These are phyloP conservation scores for Ylistrum balloti DNA, from an alignment of 1,140 invertebrate genomes.

Conservation along the genomic window DNA sequence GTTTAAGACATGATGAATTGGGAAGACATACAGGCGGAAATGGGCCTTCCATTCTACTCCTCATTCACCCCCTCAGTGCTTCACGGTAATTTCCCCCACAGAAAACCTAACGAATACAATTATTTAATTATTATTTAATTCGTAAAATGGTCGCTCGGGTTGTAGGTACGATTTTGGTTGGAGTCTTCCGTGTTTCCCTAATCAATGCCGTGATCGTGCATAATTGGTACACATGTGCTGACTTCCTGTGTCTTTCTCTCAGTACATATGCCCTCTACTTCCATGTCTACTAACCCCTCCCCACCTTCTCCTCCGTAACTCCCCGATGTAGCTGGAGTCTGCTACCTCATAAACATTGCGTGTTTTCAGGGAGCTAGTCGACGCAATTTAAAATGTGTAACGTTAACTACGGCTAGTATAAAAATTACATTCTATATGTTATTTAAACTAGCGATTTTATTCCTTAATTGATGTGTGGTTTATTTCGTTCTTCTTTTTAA, in stretches of 20 bases:
- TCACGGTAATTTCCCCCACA: not conserved
- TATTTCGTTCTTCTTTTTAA: too few species aligned
- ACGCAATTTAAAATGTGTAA: too few species aligned
- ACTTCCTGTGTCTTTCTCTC: not conserved
- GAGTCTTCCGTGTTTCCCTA: not conserved
- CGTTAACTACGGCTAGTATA: too few species aligned
- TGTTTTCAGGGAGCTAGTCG: too few species aligned
- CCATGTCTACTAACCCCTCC: not conserved
- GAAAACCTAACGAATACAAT: slow-evolving; percentile 39
- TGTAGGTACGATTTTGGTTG: slow-evolving; percentile 20
- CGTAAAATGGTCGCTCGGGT: slow-evolving; percentile 19
- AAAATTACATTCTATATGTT: too few species aligned
- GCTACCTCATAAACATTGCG: not conserved
- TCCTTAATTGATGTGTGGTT: too few species aligned
- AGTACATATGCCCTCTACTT: not conserved
- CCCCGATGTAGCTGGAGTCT: not conserved
- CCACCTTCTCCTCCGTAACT: not conserved
- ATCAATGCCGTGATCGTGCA: not conserved
- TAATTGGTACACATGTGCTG: slow-evolving; percentile 14
- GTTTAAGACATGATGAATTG: not conserved
- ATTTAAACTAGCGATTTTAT: too few species aligned
- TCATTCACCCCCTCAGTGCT: slow-evolving; percentile 12
- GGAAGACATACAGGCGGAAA: slow-evolving; percentile 17
- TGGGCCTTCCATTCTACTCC: not conserved
- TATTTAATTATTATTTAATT: slow-evolving; percentile 41